Conservation (phyloP, 53 echinoderm and acorn worm species). For the Paelopatides confundens region DNA sequence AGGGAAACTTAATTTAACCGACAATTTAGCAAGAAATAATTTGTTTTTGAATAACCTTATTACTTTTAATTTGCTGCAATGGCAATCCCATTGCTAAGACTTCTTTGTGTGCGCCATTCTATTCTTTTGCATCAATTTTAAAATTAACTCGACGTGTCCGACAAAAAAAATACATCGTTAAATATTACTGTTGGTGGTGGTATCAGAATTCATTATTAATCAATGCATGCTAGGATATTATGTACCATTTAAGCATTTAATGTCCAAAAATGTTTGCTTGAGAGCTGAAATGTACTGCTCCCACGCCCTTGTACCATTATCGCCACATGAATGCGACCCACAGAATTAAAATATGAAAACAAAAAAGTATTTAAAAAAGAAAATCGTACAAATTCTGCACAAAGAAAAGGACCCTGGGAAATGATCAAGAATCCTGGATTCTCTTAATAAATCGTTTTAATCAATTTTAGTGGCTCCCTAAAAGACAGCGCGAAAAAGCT, state of each 20-base stretch:
- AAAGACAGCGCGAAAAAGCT: constrained; percentile 10
- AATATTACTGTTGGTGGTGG: too few species aligned
- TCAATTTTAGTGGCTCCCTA: constrained; percentile 9
- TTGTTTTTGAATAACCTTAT: too few species aligned
- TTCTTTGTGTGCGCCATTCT: background rate
- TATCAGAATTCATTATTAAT: background rate
- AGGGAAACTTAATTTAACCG: too few species aligned
- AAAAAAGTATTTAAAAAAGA: background rate
- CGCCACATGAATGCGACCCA: constrained; percentile 14
- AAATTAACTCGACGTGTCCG: too few species aligned
- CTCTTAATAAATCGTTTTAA: constrained; percentile 9
- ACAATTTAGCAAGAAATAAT: too few species aligned
- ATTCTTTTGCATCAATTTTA: too few species aligned
- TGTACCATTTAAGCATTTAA: background rate
- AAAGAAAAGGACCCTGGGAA: constrained; percentile 32
- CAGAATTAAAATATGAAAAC: background rate
- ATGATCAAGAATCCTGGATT: background rate
- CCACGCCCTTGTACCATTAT: constrained; percentile 30
- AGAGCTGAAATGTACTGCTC: background rate
- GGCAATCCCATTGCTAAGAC: background rate
- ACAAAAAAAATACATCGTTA: too few species aligned
- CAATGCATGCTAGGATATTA: background rate
- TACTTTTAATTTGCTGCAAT: background rate
- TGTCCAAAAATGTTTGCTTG: background rate
- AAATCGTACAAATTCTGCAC: background rate